Conservation (phyloP, 35 echinoderm and acorn worm species). For the Ptychodera flava region DNA sequence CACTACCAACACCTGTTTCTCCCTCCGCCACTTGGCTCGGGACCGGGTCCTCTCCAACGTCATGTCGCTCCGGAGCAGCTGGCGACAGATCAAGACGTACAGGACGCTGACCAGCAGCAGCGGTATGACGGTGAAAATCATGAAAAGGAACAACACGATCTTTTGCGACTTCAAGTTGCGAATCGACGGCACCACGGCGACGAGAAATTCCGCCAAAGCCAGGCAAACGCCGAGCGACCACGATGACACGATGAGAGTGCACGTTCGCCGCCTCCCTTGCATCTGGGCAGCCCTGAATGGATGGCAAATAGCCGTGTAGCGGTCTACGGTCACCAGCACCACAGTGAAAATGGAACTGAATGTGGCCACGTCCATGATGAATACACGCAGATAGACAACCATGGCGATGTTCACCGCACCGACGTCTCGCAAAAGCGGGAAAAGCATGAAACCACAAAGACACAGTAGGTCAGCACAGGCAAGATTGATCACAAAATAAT, state of each 20-base stretch:
- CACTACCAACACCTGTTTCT: not conserved
- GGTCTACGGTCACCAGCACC: not conserved
- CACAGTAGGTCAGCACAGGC: too few relatives aligned
- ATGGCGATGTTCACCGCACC: not conserved
- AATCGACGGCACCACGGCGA: not conserved
- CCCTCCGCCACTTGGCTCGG: not conserved
- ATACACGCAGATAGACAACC: not conserved
- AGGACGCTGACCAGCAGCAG: not conserved
- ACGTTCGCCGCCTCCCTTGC: not conserved
- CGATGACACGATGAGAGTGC: not conserved
- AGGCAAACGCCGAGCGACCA: not conserved
- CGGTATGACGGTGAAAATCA: not conserved
- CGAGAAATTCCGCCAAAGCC: not conserved
- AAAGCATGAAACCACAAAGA: too few relatives aligned
- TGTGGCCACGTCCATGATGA: not conserved
- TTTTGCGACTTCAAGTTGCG: not conserved
- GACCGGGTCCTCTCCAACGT: not conserved
- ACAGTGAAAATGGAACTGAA: not conserved
- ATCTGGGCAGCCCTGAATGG: not conserved
- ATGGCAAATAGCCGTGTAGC: not conserved
- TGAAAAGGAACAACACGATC: not conserved
- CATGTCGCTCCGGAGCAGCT: not conserved
- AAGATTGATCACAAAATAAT: too few relatives aligned
- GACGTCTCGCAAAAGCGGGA: not conserved
- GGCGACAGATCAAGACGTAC: not conserved